A percentile compares a stretch with the other conserved stretches of the same genome.
These are phyloP conservation scores for Dendrocincla fuliginosa DNA, from an alignment of 2,797 vertebrate species.

Conservation along the genomic window DNA sequence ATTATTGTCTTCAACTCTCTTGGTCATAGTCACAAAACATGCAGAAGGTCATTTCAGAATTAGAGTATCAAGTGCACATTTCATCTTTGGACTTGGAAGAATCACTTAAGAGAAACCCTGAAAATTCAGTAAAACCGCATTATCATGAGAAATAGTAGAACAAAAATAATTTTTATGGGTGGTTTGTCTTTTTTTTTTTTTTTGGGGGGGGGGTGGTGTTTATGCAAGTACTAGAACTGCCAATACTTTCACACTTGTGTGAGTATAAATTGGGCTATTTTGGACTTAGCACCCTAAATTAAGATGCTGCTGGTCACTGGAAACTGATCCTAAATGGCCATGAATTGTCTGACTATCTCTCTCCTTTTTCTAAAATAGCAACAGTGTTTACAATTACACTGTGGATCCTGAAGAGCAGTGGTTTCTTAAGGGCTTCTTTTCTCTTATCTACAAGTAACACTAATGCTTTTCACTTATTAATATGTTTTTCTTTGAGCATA, in stretches of 20 bases:
- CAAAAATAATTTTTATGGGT: background rate
- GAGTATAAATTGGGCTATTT: background rate
- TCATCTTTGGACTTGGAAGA: background rate
- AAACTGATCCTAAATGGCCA: background rate
- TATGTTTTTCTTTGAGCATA: background rate
- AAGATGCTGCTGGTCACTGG: background rate
- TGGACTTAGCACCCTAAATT: background rate
- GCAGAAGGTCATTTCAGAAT: background rate
- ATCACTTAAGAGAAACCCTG: background rate
- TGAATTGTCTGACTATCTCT: background rate
- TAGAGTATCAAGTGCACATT: background rate
- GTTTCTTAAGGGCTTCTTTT: background rate
- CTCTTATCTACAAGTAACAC: background rate
- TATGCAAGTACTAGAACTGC: background rate
- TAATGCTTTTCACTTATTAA: background rate
- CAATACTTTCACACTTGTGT: background rate
- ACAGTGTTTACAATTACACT: background rate
- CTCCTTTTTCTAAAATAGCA: background rate
- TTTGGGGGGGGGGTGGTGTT: background rate
- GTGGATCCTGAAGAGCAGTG: background rate
- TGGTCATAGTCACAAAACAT: background rate
- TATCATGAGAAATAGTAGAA: background rate
- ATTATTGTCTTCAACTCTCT: background rate
- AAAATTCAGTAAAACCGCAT: background rate
- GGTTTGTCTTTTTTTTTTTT: background rate